These are phyloP conservation scores for Tolmerus cingulatus DNA, from an alignment of 2,888 invertebrate genomes.

Conservation along the genomic window DNA sequence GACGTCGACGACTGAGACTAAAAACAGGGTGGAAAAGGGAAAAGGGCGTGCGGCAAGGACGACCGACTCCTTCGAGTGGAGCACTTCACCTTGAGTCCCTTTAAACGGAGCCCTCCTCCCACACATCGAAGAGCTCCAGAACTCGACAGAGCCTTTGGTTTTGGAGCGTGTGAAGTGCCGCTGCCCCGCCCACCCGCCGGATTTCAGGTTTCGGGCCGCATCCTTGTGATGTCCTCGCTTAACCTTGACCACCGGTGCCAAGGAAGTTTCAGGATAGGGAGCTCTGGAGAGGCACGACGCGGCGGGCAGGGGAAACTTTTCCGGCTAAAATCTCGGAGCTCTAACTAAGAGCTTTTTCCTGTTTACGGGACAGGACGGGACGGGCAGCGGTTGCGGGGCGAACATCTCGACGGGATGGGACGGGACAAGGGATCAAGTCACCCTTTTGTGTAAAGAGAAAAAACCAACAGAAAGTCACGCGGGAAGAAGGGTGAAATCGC, in stretches of 20 bases:
- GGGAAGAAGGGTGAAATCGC: not conserved
- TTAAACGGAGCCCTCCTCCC: not conserved
- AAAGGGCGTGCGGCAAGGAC: not conserved
- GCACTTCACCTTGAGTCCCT: slow-evolving; percentile 17
- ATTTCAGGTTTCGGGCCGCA: not conserved
- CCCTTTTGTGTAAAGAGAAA: not conserved
- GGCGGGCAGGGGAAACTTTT: not conserved
- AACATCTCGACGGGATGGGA: not conserved
- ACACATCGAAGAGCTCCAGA: not conserved
- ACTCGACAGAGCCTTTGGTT: not conserved
- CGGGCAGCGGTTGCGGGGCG: not conserved
- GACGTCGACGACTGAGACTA: not conserved
- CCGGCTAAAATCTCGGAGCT: not conserved
- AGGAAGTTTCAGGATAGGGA: not conserved
- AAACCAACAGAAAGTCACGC: not conserved
- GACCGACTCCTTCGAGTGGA: not conserved
- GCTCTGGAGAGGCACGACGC: not conserved
- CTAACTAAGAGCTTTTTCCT: slow-evolving; percentile 38
- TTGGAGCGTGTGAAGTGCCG: not conserved
- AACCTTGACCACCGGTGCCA: slow-evolving; percentile 25
- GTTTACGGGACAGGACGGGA: not conserved
- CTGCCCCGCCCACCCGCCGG: not conserved
- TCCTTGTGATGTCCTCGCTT: not conserved
- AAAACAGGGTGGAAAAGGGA: not conserved
- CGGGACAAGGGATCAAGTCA: not conserved